These are phyloP conservation scores for Acrocephalus arundinaceus DNA, from an alignment of 2,113 vertebrate genomes.

Conservation along the genomic window DNA sequence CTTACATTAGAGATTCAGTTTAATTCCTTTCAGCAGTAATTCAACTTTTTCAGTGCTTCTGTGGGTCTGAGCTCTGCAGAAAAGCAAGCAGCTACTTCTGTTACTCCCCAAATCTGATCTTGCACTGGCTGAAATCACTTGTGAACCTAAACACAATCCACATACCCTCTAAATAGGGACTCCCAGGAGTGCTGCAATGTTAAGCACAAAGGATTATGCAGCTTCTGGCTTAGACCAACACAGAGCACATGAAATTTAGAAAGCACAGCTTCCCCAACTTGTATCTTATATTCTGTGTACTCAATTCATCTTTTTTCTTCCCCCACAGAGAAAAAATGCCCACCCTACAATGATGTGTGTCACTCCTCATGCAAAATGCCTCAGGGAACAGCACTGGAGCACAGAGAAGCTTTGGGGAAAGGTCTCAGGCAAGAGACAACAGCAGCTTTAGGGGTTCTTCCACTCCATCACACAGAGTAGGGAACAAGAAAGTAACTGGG, in stretches of 20 bases:
- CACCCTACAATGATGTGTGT: not conserved
- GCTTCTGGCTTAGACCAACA: not conserved
- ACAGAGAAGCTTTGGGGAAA: not conserved
- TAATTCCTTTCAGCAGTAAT: not conserved
- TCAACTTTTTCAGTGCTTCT: not conserved
- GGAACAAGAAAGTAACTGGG: not conserved
- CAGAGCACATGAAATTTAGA: not conserved
- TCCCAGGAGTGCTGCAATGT: not conserved
- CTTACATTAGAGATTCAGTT: not conserved
- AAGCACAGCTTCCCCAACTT: not conserved
- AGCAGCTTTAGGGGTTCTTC: not conserved
- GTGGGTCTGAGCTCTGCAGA: not conserved
- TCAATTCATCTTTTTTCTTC: fast-evolving
- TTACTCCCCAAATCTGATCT: not conserved
- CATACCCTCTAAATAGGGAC: not conserved
- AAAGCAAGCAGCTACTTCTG: not conserved
- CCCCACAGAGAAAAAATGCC: not conserved
- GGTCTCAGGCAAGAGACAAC: not conserved
- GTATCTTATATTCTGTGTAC: not conserved
- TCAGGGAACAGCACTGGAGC: not conserved
- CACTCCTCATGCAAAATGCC: not conserved
- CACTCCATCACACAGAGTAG: not conserved
- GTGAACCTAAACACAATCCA: not conserved
- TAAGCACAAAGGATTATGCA: not conserved
- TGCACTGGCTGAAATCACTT: not conserved